phyloP scores from a whole-genome alignment of 2,113 vertebrate species.

The Anhinga anhinga region DNA sequence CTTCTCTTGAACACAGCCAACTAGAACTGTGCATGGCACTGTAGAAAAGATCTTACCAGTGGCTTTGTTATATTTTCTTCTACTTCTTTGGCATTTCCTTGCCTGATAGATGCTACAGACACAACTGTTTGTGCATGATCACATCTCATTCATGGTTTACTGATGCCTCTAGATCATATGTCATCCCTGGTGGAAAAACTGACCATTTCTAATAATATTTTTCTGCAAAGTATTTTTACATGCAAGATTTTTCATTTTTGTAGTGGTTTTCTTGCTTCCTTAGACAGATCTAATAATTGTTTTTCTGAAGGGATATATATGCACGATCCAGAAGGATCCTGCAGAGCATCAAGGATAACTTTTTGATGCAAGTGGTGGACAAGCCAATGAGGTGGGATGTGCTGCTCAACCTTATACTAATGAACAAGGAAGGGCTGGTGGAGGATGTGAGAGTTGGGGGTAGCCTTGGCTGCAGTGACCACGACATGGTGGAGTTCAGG shows the following conservation, averaged over 20 bases:
- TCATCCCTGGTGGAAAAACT: neutral
- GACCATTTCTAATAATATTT: neutral
- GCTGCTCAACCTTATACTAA: too few relatives aligned
- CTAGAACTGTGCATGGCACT: neutral
- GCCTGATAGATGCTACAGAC: too few relatives aligned
- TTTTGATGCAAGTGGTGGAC: too few relatives aligned
- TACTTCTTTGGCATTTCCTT: neutral
- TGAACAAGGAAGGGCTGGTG: too few relatives aligned
- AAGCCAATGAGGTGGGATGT: too few relatives aligned
- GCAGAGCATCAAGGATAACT: too few relatives aligned
- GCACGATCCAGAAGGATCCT: too few relatives aligned
- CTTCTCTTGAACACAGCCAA: neutral
- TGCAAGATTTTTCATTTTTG: neutral
- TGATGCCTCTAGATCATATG: neutral
- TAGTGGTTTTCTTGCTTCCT: neutral
- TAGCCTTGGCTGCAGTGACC: too few relatives aligned
- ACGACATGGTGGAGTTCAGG: too few relatives aligned
- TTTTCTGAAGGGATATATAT: neutral
- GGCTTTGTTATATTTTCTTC: neutral
- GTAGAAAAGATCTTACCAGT: neutral
- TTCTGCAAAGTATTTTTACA: neutral
- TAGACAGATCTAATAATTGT: neutral
- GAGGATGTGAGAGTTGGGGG: too few relatives aligned
- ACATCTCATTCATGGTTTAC: neutral
- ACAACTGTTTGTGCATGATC: neutral